Conservation (phyloP, 2,113 vertebrate genomes). For the Cinclus mexicanus region DNA sequence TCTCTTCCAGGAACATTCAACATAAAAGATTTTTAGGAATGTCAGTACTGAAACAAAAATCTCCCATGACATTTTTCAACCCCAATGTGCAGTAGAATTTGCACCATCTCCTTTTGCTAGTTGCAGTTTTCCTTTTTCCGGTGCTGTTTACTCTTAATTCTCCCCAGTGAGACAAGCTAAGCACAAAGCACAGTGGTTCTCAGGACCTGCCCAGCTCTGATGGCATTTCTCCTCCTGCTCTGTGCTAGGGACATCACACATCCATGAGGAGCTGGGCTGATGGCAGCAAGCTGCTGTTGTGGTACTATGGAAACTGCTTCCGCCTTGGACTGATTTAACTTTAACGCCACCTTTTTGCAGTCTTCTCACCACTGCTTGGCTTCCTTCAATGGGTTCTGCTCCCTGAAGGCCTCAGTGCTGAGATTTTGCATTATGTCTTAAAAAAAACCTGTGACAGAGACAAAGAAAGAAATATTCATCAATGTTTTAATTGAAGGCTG, state of each 20-base stretch:
- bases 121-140: background rate
- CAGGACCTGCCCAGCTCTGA: background rate
- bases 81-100: background rate
- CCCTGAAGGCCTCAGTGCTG: background rate
- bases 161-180: background rate
- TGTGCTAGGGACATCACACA: background rate
- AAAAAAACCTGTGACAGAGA: background rate
- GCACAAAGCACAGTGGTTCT: background rate
- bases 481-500: conserved; percentile 28
- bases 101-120: background rate
- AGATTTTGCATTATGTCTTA: background rate
- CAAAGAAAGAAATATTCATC: background rate
- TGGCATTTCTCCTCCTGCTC: background rate
- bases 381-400: background rate
- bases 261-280: background rate
- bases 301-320: background rate
- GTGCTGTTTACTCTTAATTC: background rate
- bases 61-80: background rate
- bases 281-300: background rate
- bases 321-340: background rate
- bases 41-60: background rate
- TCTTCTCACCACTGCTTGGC: background rate
- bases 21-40: background rate
- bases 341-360: background rate
- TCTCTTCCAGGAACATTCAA: background rate